phyloP scores from a whole-genome alignment of 2,113 vertebrate genomes.

The Nerophis ophidion region DNA sequence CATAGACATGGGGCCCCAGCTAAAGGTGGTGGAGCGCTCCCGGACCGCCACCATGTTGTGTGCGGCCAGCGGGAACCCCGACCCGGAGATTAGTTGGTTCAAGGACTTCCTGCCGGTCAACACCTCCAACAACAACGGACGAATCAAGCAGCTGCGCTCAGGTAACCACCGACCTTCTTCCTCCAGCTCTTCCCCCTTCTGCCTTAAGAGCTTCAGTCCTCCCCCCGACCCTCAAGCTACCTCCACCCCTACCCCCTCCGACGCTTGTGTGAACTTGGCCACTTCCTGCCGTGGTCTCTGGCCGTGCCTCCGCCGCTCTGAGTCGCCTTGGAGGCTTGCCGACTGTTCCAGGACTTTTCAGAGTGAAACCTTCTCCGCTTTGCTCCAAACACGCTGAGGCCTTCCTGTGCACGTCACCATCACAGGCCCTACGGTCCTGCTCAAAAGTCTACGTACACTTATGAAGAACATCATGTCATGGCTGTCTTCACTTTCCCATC shows the following conservation, averaged over 20 bases:
- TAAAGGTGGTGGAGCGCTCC: conserved; percentile 98
- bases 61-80: conserved; percentile 94
- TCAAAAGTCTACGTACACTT: no score
- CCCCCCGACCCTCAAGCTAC: conserved; percentile 14
- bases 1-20: conserved; percentile 97
- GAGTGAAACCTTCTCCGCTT: conserved; percentile 32
- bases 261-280: conserved; percentile 37
- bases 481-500: no score
- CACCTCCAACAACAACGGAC: conserved; percentile 92
- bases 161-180: conserved; percentile 68
- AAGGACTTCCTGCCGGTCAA: conserved; percentile 98
- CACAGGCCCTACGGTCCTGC: conserved; percentile 16
- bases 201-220: background rate
- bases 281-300: conserved; percentile 46
- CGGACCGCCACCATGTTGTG: conserved; percentile 98
- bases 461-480: no score
- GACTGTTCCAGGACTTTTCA: conserved; percentile 38
- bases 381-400: conserved; percentile 48
- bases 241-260: conserved; percentile 22
- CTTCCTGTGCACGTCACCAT: conserved; percentile 58
- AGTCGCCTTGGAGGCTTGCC: conserved; percentile 47
- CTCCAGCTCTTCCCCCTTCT: conserved; percentile 8
- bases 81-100: conserved; percentile 99
- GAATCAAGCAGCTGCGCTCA: conserved; percentile 98
- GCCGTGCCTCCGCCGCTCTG: conserved; percentile 42